These are phyloP conservation scores for Pangasius djambal DNA, from an alignment of 2,797 vertebrate species.

Conservation along the genomic window DNA sequence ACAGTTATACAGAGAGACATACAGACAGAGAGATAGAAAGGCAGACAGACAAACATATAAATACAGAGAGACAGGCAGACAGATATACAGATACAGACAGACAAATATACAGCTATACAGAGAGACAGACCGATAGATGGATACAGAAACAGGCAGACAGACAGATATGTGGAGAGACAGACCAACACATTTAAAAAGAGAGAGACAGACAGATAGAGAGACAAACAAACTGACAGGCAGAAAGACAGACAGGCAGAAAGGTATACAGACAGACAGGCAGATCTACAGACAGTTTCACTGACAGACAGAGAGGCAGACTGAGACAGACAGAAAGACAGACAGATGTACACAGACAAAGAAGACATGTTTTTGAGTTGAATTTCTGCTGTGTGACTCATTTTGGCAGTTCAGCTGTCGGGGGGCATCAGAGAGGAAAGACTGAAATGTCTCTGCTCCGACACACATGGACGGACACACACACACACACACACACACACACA, in stretches of 20 bases:
- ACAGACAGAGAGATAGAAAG: not conserved
- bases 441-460: constrained; percentile 42
- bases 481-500: constrained; percentile 17
- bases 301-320: not conserved
- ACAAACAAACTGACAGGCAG: not conserved
- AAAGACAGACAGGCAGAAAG: not conserved
- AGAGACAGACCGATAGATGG: not conserved
- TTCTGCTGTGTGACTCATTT: constrained; percentile 20
- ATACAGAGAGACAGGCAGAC: not conserved
- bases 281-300: not conserved
- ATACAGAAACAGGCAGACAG: not conserved
- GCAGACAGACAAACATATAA: not conserved
- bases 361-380: not conserved
- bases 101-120: not conserved
- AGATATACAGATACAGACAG: not conserved
- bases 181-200: not conserved
- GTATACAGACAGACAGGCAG: not conserved
- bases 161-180: too few species aligned
- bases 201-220: not conserved
- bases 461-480: constrained; percentile 26
- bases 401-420: not conserved
- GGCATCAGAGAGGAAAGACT: constrained; percentile 30
- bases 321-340: not conserved
- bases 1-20: not conserved
- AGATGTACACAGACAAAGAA: not conserved